A percentile compares a stretch with the other conserved stretches of the same genome.
phyloP scores from a whole-genome alignment of 2,888 invertebrate species.

The Eledone cirrhosa region DNA sequence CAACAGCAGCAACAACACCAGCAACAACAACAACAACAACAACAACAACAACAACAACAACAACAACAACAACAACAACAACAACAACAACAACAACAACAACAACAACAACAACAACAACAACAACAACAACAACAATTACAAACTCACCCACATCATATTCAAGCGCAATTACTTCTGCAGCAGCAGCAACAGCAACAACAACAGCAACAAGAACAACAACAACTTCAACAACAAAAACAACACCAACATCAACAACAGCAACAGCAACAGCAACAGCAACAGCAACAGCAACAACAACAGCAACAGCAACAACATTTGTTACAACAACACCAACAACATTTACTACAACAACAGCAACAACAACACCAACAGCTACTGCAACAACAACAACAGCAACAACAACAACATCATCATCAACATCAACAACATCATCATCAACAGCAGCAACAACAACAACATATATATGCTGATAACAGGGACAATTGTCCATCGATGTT shows the following conservation, averaged over 20 bases:
- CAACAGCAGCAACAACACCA: constrained; percentile 29
- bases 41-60: constrained; percentile 11
- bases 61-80: not conserved
- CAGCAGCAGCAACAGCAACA: constrained; percentile 16
- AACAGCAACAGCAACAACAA: not conserved
- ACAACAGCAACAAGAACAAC: not conserved
- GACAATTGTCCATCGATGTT: too few species aligned
- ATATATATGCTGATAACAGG: not conserved
- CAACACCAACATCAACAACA: too few species aligned
- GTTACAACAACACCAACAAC: not conserved
- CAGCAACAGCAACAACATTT: not conserved
- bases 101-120: too few species aligned
- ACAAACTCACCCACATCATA: not conserved
- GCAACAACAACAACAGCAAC: not conserved
- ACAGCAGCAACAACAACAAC: too few species aligned
- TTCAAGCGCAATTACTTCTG: not conserved
- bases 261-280: too few species aligned
- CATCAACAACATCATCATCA: not conserved
- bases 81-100: too few species aligned
- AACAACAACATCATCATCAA: not conserved
- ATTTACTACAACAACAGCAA: too few species aligned
- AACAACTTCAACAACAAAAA: not conserved
- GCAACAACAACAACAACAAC: constrained; percentile 21
- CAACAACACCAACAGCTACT: not conserved
- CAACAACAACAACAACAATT: not conserved